Percentiles rank a stretch among this genome's conserved stretches.
Conservation (phyloP, 2,888 invertebrate genomes). For the Drosophila anomalata region DNA sequence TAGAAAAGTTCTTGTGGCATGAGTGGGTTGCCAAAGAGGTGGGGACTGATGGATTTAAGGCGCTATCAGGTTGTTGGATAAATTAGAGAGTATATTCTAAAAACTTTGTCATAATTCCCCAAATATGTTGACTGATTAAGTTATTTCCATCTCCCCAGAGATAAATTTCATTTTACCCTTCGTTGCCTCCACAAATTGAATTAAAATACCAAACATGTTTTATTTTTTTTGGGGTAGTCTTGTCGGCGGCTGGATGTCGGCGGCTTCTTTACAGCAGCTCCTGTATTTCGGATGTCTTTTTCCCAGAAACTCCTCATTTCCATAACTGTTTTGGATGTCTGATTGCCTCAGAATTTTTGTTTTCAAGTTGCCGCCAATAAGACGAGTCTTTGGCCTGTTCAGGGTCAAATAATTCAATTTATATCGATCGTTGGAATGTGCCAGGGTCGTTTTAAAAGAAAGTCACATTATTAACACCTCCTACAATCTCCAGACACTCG, state of each 20-base stretch:
- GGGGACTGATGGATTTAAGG: conserved; percentile 3
- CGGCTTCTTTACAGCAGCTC: conserved; percentile 49
- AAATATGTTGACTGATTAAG: background rate
- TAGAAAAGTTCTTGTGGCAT: conserved; percentile 22
- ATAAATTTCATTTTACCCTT: conserved; percentile 56
- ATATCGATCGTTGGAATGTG: conserved; percentile 63
- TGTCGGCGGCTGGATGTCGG: background rate
- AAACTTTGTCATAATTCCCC: background rate
- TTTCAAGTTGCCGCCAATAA: conserved; percentile 40
- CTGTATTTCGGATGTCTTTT: background rate
- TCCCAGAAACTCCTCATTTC: conserved; percentile 53
- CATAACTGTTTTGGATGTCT: conserved; percentile 62
- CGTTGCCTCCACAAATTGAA: conserved; percentile 55
- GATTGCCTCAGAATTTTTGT: conserved; percentile 35
- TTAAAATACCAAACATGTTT: conserved; percentile 55
- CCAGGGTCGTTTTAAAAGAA: no score
- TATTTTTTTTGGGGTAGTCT: no score
- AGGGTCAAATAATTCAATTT: conserved; percentile 79
- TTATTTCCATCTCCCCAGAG: background rate
- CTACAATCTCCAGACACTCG: conserved; percentile 12
- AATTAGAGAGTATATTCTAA: background rate
- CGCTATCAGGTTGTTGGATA: conserved; percentile 16
- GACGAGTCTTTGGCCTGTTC: conserved; percentile 41
- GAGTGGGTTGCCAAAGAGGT: conserved; percentile 20
- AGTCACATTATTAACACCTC: conserved; percentile 22